These are phyloP conservation scores for Eueremaeus valkanovi DNA, from an alignment of 2,888 invertebrate genomes.

Conservation along the genomic window DNA sequence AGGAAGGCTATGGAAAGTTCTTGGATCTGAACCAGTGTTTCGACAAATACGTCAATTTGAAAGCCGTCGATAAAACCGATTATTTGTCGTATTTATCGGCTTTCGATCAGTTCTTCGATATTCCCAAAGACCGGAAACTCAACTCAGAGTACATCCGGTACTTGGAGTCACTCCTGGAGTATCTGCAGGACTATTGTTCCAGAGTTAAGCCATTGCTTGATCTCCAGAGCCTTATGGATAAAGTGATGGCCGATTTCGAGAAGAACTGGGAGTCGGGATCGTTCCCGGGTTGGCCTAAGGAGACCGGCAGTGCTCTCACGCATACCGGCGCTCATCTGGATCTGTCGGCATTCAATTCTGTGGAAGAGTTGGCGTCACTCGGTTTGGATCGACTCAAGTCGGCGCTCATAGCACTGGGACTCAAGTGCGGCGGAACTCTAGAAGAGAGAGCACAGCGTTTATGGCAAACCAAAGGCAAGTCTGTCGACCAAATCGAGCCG, in stretches of 20 bases:
- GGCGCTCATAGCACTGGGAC: slow-evolving; percentile 87
- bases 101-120: slow-evolving; percentile 93
- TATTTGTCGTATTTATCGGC: slow-evolving; percentile 90
- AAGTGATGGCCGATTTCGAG: slow-evolving; percentile 73
- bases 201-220: slow-evolving; percentile 82
- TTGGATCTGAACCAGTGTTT: slow-evolving; percentile 95
- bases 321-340: slow-evolving; percentile 95
- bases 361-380: slow-evolving; percentile 93
- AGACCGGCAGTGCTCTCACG: slow-evolving; percentile 75
- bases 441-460: slow-evolving; percentile 95
- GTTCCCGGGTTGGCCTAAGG: slow-evolving; percentile 96
- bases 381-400: slow-evolving; percentile 96
- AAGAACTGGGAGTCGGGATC: slow-evolving; percentile 80
- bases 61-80: slow-evolving; percentile 84
- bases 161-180: slow-evolving; percentile 73
- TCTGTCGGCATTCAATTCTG: slow-evolving; percentile 93
- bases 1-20: slow-evolving; percentile 98
- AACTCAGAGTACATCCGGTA: slow-evolving; percentile 66
- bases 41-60: slow-evolving; percentile 91
- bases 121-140: slow-evolving; percentile 65
- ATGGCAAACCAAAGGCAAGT: slow-evolving; percentile 85
- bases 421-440: slow-evolving; percentile 97
- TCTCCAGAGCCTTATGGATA: slow-evolving; percentile 65
- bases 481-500: slow-evolving; percentile 81
- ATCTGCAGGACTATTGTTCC: slow-evolving; percentile 74